phyloP scores from a whole-genome alignment of 2,797 vertebrate species.

The Geotrypetes seraphini region DNA sequence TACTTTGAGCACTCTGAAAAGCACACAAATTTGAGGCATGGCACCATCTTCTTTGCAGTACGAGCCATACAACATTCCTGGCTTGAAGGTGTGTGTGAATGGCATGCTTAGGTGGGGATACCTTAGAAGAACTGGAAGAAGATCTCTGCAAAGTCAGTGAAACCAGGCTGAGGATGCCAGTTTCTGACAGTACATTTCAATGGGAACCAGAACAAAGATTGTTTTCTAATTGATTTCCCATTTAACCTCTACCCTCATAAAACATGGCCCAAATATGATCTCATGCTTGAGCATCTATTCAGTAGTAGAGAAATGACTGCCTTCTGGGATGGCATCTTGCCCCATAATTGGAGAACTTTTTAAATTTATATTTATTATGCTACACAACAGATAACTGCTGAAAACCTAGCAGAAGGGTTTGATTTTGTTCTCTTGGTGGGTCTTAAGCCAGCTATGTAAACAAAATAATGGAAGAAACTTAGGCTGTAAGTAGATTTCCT shows the following conservation, averaged over 20 bases:
- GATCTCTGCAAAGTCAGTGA: neutral
- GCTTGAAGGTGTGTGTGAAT: neutral
- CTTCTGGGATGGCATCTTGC: slow-evolving; percentile 28
- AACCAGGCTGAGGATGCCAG: neutral
- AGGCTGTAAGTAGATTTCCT: too few species aligned
- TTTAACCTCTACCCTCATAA: too few species aligned
- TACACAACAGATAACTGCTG: too few species aligned
- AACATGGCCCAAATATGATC: neutral
- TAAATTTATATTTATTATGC: slow-evolving; percentile 13
- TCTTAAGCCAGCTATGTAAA: too few species aligned
- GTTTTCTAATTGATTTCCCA: too few species aligned
- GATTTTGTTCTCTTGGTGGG: too few species aligned
- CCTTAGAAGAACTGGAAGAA: neutral
- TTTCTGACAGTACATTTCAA: neutral
- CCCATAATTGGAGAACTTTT: slow-evolving; percentile 21
- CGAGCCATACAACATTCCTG: neutral
- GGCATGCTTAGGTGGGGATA: neutral
- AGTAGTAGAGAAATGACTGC: slow-evolving; percentile 8
- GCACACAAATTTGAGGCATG: slow-evolving; percentile 38
- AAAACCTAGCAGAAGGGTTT: too few species aligned
- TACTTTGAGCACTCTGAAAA: slow-evolving; percentile 29
- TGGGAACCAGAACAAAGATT: neutral
- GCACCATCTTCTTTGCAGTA: slow-evolving; percentile 6
- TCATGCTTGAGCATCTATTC: slow-evolving; percentile 16
- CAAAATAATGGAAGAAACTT: too few species aligned